Base-by-base conservation (phyloP, 2,888 invertebrate species). In the Chloroclysta siterata region DNA sequence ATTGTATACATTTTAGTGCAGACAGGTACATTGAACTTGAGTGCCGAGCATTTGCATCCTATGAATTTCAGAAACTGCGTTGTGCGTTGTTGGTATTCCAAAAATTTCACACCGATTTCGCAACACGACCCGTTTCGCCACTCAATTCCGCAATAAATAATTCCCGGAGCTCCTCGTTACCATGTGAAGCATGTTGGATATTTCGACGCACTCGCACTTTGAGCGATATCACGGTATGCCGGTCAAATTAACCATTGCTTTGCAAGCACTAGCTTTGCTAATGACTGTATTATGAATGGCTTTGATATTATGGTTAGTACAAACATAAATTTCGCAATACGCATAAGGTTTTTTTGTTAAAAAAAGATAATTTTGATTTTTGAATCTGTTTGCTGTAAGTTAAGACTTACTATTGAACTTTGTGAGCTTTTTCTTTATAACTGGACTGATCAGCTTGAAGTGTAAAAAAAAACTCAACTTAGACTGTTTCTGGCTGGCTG, bases 81-180 rank as follows among this genome's bases (percentile, higher is more conserved):
- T 17, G 46, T 10, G 11, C 46, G 1, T 11, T 51, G 51, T 47
- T 0, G 17, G 10, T 33, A 51, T 33, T 15, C 36, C 33, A 29
- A 33, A 51, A 33, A 36, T 44, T 56, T 53, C 11, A 44, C n/a
- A 17, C 53, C 36, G 28, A n/a, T 42, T 44, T 29, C 22, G 47
- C 50, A 29, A 33, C 57, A 50, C 51, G 47, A 42, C 46, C 51
- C 36, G 56, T 28, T 46, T 51, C 28, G 36, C 28, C 51, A 46
- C 46, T 46, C 55, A 46, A 61, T 61, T 51, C 22, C 14, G 47
- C 53, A 36, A 39, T 59, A 60, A 61, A 61, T 61, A 51, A 61
- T 55, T 61, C 61, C 51, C 46, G 28, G 4, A n/a, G 51, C 47
- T 39, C 54, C 51, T 55, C 55, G 55, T 61, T 61, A 54, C 54